These are phyloP conservation scores for Porites cylindrica DNA, from an alignment of 92 coral and sea anemone species.

Conservation along the genomic window DNA sequence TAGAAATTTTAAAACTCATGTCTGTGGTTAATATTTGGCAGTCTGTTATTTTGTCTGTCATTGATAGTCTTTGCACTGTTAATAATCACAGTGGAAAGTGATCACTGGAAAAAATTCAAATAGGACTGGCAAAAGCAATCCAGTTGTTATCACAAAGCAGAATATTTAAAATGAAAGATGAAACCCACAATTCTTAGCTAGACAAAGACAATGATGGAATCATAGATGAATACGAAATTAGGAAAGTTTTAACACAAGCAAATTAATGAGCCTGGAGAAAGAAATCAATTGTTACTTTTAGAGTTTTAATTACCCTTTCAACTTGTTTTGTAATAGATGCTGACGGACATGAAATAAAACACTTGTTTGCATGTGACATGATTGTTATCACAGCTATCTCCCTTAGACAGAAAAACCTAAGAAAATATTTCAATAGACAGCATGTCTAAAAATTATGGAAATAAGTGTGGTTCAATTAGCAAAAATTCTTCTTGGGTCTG, in stretches of 20 bases:
- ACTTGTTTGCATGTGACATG: neutral
- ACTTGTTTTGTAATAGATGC: neutral
- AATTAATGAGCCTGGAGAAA: neutral
- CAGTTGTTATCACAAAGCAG: neutral
- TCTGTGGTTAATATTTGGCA: too few relatives aligned
- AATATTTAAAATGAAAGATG: neutral
- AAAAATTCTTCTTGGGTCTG: neutral
- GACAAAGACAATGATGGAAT: neutral
- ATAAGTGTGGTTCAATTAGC: constrained; percentile 1
- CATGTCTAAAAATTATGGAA: constrained; percentile 48
- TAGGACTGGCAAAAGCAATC: neutral
- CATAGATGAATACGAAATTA: neutral
- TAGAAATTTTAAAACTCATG: too few relatives aligned
- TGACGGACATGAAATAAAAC: neutral
- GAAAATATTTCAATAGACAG: constrained; percentile 18
- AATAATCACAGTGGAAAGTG: neutral
- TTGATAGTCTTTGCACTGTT: neutral
- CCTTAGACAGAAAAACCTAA: neutral
- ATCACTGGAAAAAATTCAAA: neutral
- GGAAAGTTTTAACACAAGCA: neutral
- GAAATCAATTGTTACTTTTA: neutral
- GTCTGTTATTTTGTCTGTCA: neutral
- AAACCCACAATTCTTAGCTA: neutral
- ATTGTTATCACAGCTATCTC: neutral
- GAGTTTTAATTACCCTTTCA: neutral